These are phyloP conservation scores for western clawed frog (Xenopus tropicalis) DNA, from an alignment of 2,113 vertebrate species.

Conservation along the genomic window UCB_Xtro_10.0 CM004447.2:75628001-75628500, in stretches of 20 bases:
- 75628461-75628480: slow-evolving; percentile 70
- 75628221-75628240: slow-evolving; percentile 24
- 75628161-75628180: slow-evolving; percentile 33
- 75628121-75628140: slow-evolving; percentile 10
- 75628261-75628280: slow-evolving; percentile 34
- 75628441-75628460: slow-evolving; percentile 67
- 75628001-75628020: neutral
- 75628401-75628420: slow-evolving; percentile 70
- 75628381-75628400: slow-evolving; percentile 44
- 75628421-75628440: slow-evolving; percentile 72
- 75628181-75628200: slow-evolving; percentile 34
- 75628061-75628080: slow-evolving; percentile 22
- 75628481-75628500: slow-evolving; percentile 70
- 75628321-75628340: neutral
- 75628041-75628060: slow-evolving; percentile 20
- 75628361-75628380: slow-evolving; percentile 25
- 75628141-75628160: slow-evolving; percentile 36
- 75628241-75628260: slow-evolving; percentile 42
- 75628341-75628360: slow-evolving; percentile 12
- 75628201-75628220: slow-evolving; percentile 39
- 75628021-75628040: slow-evolving; percentile 16
- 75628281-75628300: slow-evolving; percentile 9
- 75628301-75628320: slow-evolving; percentile 2
- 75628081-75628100: slow-evolving; percentile 22
- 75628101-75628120: slow-evolving; percentile 25